Evolutionary conservation across 2,888 invertebrate species (phyloP).

Genomic region (Pseudoips prasinana): DNA sequence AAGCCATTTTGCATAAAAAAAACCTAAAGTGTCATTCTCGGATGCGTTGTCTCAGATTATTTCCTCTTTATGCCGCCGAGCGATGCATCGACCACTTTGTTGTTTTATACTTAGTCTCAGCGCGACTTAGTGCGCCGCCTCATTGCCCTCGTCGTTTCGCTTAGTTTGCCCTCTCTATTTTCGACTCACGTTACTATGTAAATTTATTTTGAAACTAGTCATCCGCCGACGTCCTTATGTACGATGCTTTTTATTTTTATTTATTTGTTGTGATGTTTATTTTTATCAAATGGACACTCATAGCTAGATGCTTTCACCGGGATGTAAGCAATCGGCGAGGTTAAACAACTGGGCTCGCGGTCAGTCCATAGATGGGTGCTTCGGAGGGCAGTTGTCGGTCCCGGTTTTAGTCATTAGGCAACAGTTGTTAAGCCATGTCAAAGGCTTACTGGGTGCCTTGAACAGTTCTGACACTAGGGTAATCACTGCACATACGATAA

Average conservation of each 20-base stretch:
- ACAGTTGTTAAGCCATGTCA: no score
- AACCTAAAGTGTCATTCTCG: slow-evolving; percentile 55
- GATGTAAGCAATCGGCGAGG: no score
- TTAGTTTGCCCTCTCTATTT: slow-evolving; percentile 75
- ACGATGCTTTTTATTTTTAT: slow-evolving; percentile 28
- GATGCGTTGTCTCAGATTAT: slow-evolving; percentile 61
- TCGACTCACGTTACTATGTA: slow-evolving; percentile 75
- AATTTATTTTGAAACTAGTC: slow-evolving; percentile 63
- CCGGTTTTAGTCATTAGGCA: no score
- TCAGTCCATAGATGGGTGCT: no score
- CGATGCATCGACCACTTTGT: slow-evolving; percentile 78
- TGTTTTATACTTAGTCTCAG: slow-evolving; percentile 77
- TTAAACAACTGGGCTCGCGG: no score
- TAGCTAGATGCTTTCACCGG: no score
- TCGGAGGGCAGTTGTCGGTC: no score
- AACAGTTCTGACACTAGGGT: no score
- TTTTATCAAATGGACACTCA: neutral
- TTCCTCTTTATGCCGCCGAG: slow-evolving; percentile 65
- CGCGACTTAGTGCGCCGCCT: slow-evolving; percentile 76
- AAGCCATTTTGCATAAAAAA: no score
- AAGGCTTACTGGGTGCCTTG: no score
- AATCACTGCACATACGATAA: no score
- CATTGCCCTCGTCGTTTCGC: slow-evolving; percentile 78
- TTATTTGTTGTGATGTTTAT: slow-evolving; percentile 10
- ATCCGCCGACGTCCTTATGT: slow-evolving; percentile 42